phyloP scores from a whole-genome alignment of 2,888 invertebrate genomes.

The Steinernema scapterisci region DNA sequence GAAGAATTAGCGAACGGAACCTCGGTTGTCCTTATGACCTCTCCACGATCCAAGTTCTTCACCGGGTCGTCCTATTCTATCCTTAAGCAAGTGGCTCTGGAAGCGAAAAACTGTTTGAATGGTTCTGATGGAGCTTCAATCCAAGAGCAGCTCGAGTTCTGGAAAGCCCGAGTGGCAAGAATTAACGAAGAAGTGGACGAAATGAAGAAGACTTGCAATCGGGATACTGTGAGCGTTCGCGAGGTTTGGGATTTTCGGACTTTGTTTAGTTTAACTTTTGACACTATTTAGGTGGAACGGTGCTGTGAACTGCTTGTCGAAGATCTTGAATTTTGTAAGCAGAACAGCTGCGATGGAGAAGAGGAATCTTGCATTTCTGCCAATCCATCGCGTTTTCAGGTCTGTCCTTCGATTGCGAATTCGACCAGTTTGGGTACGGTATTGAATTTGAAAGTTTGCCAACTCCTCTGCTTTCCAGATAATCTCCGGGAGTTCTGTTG shows the following conservation, averaged over 20 bases:
- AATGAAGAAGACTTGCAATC: neutral
- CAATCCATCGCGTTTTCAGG: neutral
- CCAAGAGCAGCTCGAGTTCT: neutral
- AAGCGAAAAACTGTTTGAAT: conserved; percentile 3
- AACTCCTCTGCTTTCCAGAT: neutral
- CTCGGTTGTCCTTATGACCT: conserved; percentile 33
- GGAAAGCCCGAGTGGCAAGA: neutral
- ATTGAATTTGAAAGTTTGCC: neutral
- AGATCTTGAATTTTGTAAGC: neutral
- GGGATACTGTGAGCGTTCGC: neutral
- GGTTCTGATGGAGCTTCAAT: neutral
- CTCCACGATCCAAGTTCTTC: conserved; percentile 9
- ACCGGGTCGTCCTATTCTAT: neutral
- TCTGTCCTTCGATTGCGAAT: neutral
- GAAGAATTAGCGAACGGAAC: neutral
- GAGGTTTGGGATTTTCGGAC: conserved; percentile 9
- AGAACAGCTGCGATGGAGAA: neutral
- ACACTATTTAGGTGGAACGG: neutral
- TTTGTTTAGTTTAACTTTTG: neutral
- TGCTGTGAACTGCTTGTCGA: conserved; percentile 8
- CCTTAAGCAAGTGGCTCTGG: conserved; percentile 4
- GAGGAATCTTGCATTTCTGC: neutral
- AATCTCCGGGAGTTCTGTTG: neutral
- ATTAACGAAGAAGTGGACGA: neutral
- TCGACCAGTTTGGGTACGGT: neutral